Base-by-base conservation (phyloP, 2,888 invertebrate genomes). In the Onchidella celtica region DNA sequence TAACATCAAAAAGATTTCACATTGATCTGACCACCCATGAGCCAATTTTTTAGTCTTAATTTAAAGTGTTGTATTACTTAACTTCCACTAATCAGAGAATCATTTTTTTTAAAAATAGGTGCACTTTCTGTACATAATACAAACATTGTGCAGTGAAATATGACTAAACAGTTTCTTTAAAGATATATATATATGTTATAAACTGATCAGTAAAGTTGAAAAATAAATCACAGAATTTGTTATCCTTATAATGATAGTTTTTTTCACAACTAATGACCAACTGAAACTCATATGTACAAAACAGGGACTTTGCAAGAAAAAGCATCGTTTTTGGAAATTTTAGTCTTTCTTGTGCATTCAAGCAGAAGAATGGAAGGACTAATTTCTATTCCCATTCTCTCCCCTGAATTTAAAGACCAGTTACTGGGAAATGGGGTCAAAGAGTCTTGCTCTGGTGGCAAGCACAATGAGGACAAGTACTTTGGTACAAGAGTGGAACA, bases 331-430 rank as follows among this genome's bases (percentile, higher is more conserved):
- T n/a, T n/a, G n/a, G n/a, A n/a, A n/a, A n/a, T n/a, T n/a, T n/a
- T n/a, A n/a, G n/a, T n/a, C n/a, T n/a, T n/a, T n/a, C n/a, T 47
- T 6, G 24, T 59, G 57, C 72, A 72, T 6, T 72, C 72, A 57
- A n/a, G 72, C 59, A 59, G 59, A 14, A 59, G 47, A 59, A 59
- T 59, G 1, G 11, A 47, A 47, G 17, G 47, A 55, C 72, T 72
- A 59, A 59, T n/a, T 72, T 32, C 72, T 34, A 72, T 32, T 14
- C 34, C 55, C 61, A 63, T 63, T 61, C 63, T 61, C 74, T 63
- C 74, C 74, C 74, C 38, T 74, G 27, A 17, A 29, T 24, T 24
- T 59, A 61, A 74, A 74, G 73, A 73, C 59, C 73, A 73, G 72
- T 61, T 74, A 72, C 40, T 74, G 59, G 24, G n/a, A 74, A 74